Evolutionary conservation across 2,797 vertebrate species (phyloP), one percentile per base, ranked within the genome.

Genomic region (Gastrophryne carolinensis): DNA sequence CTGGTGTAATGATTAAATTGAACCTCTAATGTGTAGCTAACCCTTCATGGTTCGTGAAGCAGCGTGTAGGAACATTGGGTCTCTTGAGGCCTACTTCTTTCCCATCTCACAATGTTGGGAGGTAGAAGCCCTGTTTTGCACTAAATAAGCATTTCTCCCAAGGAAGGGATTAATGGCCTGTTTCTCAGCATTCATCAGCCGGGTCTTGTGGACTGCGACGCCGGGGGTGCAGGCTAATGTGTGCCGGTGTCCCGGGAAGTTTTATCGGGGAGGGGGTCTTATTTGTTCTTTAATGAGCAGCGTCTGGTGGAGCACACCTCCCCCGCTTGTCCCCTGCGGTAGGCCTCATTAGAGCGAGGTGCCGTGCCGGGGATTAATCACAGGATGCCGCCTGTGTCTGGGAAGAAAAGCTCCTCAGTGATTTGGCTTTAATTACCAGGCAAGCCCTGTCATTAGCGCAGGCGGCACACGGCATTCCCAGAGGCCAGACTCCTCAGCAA

Each of bases 401-500:
- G 67, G 60, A 77, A 77, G 66, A 71, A 77, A 77, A 77, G 74
- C 66, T 77, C 74, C 74, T 77, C 67, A 71, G 74, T 64, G 74
- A 77, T 77, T 77, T 71, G 70, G 58, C 74, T 77, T 77, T 77
- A 71, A 77, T 77, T 77, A 77, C 67, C 66, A 77, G 67, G 74
- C 74, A 77, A 77, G 60, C 74, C 74, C 66, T 77, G 74, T 77
- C 74, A 77, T 76, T 76, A 77, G 74, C 67, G 50, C 66, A 77
- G 67, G 67, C 73, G 66, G 74, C 74, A 67, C 74, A 77, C 47
- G 49, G 73, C 74, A 77, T 71, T 77, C 60, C 67, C 74, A 71
- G 58, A 47, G 74, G 58, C 66, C 57, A 54, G 39, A 71, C 66
- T 54, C 35, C 74, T 70, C 52, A 37, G 29, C 32, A 19, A 68